These are phyloP conservation scores for Tenodera sinensis DNA, from an alignment of 2,888 invertebrate species.

Conservation along the genomic window DNA sequence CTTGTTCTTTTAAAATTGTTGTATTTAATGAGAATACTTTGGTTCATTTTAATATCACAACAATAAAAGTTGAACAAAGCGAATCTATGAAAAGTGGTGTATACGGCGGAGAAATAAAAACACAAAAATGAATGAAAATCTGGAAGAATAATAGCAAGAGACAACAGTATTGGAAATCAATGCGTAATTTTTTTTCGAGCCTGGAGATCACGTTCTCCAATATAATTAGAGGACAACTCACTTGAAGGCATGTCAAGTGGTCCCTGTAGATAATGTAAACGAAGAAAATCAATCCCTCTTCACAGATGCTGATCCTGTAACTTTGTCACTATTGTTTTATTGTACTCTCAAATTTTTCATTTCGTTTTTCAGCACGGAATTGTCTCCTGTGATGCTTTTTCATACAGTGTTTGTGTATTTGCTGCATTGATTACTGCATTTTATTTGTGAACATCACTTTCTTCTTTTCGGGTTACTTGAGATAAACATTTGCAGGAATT, in stretches of 20 bases:
- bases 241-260: neutral
- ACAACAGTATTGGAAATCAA: neutral
- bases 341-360: too few relatives aligned
- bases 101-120: neutral
- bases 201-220: neutral
- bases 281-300: neutral
- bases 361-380: neutral
- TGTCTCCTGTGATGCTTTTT: too few relatives aligned
- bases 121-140: neutral
- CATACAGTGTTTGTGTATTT: too few relatives aligned
- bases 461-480: too few relatives aligned
- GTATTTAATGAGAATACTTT: too few relatives aligned
- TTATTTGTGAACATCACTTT: too few relatives aligned
- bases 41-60: too few relatives aligned
- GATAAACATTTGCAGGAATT: too few relatives aligned
- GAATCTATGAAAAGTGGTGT: too few relatives aligned
- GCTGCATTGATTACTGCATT: too few relatives aligned
- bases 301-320: neutral
- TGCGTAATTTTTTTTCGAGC: neutral
- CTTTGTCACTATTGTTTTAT: neutral
- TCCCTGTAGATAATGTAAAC: neutral
- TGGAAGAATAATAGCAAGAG: neutral
- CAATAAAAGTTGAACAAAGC: too few relatives aligned
- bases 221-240: neutral
- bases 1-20: too few relatives aligned